phyloP scores from a whole-genome alignment of 2,113 vertebrate genomes.

The Poeciliopsis occidentalis region DNA sequence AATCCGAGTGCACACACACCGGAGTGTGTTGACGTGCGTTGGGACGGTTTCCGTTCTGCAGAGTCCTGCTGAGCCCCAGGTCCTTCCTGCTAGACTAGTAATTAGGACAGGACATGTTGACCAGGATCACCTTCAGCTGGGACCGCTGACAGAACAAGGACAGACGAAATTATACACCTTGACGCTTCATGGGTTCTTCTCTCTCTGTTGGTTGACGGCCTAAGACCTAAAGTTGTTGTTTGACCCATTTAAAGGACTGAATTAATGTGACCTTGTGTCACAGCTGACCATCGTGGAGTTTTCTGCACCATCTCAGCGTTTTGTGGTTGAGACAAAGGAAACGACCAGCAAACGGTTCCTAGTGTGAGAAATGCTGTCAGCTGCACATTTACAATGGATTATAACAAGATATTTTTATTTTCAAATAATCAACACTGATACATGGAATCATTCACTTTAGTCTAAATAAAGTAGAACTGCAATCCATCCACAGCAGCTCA shows the following conservation, averaged over 20 bases:
- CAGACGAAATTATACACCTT: slow-evolving; percentile 67
- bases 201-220: slow-evolving; percentile 29
- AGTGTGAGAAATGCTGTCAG: not conserved
- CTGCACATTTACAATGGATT: not conserved
- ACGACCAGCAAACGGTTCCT: not conserved
- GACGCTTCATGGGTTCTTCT: slow-evolving; percentile 36
- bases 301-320: not conserved
- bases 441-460: too few species aligned
- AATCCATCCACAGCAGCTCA: too few species aligned
- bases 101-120: slow-evolving; percentile 73
- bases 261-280: slow-evolving; percentile 51
- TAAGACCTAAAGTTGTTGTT: slow-evolving; percentile 48
- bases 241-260: slow-evolving; percentile 66
- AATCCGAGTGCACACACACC: slow-evolving; percentile 5
- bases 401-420: not conserved
- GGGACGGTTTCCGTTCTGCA: slow-evolving; percentile 32
- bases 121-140: slow-evolving; percentile 61
- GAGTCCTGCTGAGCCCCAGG: slow-evolving; percentile 56
- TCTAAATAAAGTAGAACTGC: too few species aligned
- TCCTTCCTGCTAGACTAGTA: slow-evolving; percentile 54
- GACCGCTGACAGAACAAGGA: slow-evolving; percentile 73
- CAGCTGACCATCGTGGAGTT: slow-evolving; percentile 27
- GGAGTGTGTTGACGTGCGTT: slow-evolving; percentile 11
- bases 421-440: too few species aligned
- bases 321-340: slow-evolving; percentile 13